Percentiles rank a stretch among this genome's conserved stretches.
Evolutionary conservation across 2,888 invertebrate genomes (phyloP).

Genomic region (Eueremaeus valkanovi): DNA sequence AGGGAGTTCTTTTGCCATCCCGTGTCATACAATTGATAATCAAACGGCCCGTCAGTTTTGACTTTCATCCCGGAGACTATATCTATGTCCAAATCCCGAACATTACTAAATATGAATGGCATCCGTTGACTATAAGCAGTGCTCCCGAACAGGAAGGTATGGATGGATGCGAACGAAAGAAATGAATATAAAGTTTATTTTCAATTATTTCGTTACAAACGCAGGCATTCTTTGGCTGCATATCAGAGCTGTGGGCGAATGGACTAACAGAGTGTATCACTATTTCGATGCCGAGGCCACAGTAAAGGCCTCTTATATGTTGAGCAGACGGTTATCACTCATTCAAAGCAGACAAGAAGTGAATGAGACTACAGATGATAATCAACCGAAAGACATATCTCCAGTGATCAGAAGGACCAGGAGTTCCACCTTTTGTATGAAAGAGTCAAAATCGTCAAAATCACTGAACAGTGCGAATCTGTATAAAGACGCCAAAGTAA

Average conservation of each 20-base stretch:
- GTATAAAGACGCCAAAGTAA: neutral
- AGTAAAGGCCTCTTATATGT: neutral
- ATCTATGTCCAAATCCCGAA: constrained; percentile 86
- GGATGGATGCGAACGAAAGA: neutral
- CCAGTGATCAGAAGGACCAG: neutral
- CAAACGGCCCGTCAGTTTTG: constrained; percentile 75
- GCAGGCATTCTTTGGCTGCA: constrained; percentile 71
- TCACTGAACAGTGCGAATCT: neutral
- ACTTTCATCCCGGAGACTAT: constrained; percentile 88
- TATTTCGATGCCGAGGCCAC: constrained; percentile 62
- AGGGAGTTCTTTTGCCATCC: constrained; percentile 41
- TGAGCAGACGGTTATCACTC: neutral
- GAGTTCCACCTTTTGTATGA: neutral
- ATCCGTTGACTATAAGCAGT: constrained; percentile 93
- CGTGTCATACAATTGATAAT: constrained; percentile 77
- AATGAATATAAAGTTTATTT: neutral
- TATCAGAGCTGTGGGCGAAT: constrained; percentile 86
- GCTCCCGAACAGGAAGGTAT: constrained; percentile 84
- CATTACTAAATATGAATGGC: constrained; percentile 91
- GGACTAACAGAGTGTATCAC: constrained; percentile 81
- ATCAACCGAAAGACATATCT: neutral
- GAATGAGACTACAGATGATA: neutral
- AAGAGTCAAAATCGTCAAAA: neutral
- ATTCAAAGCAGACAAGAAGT: neutral
- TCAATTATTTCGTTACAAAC: constrained; percentile 53